Base-by-base conservation (phyloP, 2,797 vertebrate genomes). In the Craterocephalus amniculus region DNA sequence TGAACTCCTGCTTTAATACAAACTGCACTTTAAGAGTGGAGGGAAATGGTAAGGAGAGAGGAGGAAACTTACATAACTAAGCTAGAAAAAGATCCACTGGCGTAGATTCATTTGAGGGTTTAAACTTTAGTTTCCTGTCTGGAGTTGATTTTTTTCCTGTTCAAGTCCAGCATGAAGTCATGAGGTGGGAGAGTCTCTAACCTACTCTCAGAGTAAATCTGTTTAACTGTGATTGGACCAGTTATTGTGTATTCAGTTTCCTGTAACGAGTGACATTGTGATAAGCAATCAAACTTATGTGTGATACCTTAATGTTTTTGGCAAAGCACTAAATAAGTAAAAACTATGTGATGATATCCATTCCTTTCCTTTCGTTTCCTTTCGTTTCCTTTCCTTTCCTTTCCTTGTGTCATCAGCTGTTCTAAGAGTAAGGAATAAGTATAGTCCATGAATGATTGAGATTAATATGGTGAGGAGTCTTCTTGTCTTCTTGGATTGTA, bases 1-100 rank as follows among this genome's bases (percentile, higher is more conserved):
- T 81, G 86, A 83, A 84, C 83, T 79, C 78, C 73, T 72, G 84
- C 82, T 74, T 80, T 81, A 88, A 90, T 87, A 86, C 83, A 86
- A 83, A 79, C 75, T 64, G 74, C 71, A 83, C 70, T 70, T 60
- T 84, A 76, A 76, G 77, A 58, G 67, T 24, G 66, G 62, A 76
- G 34, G 60, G 75, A 72, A 77, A 74, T n/a, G 29, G 68, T 69
- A 66, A 81, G 31, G 36, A 65, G 69, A 81, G 74, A 76, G 52
- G 71, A 80, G 78, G 75, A 83, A 79, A 80, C 80, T 1, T 80
- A 81, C 10, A 31, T 48, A 35, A 57, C 7, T 0, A 57, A 77
- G 31, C 74, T 68, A 34, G 29, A 40, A 65, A 70, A 54, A 66
- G 64, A 71, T 72, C 62, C 4, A 22, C 35, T 63, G 74, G 55